Base-by-base conservation (phyloP, 2,888 invertebrate genomes). In the Archaeoteleia sp. region DNA sequence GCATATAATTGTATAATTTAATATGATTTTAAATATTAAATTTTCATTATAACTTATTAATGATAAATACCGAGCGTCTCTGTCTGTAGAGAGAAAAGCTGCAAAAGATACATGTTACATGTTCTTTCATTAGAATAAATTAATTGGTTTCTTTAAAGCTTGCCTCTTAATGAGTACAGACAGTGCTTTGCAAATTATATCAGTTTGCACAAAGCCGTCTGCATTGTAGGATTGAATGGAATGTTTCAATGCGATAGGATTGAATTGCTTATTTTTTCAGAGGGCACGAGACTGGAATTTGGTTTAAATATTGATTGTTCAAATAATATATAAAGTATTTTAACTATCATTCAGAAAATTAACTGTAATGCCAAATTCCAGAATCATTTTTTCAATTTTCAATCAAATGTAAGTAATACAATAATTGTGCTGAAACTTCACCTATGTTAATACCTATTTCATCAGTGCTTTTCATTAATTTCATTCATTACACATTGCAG, bases 231-330 rank as follows among this genome's bases (percentile, higher is more conserved):
- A 78, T 81, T 78, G 78, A 77, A 79, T 78, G 78, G 80, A 77
- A 77, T 80, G 79, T 71, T 78, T 75, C 74, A 73, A 70, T 72
- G 68, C 72, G 69, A 67, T 60, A 72, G 63, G 45, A 76, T 75
- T 77, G 83, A 82, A 84, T 81, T 82, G 83, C 80, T 84, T 82
- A 82, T 85, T 83, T 85, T 65, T 85, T 85, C 78, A 78, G 84
- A 84, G 85, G 81, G 84, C 84, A 84, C 84, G 83, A 80, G 80
- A 80, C 79, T 83, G 81, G 80, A 82, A 78, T 82, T 82, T 83
- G 81, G 78, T 77, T 63, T 39, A 60, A 45, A 30, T 17, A 32
- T 13, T 12, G 17, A n/a, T 23, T 13, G 32, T 45, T 48, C 15
- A 17, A 32, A 20, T 25, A 14, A n/a, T n/a, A n/a, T n/a, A n/a